Base-by-base conservation (phyloP, 2,113 vertebrate species). In the Hydrolagus affinis region DNA sequence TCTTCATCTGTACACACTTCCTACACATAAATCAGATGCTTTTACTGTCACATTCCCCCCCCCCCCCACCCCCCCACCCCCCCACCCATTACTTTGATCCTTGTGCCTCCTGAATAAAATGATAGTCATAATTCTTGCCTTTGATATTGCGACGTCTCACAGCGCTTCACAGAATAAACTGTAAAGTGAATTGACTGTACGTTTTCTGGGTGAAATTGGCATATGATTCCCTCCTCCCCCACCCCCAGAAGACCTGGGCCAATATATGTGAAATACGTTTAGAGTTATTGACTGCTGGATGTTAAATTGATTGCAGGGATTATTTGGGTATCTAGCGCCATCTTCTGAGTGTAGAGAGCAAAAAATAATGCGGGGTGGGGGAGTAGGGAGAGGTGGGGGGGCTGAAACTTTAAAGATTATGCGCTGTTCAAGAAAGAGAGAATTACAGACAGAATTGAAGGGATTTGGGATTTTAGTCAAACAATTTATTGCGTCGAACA, bases 261-360 rank as follows among this genome's bases (percentile, higher is more conserved):
- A 62, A 25, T 23, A 10, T 3, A 7, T 76, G 19, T 80, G 77
- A 66, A 30, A 64, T 30, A 78, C 44, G 1, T 32, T 30, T 66
- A 14, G 25, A 8, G 25, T 59, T 28, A 19, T 66, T 12, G 75
- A 25, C 1, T 77, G 0, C 21, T 77, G 57, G 0, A 11, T 62
- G 59, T 57, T 30, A 30, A 28, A 30, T 83, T 19, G 15, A 15
- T 30, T 30, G 14, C 77, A 30, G 14, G 23, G 25, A 30, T 68
- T 19, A 83, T 17, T 28, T 32, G 78, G 78, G 78, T 83, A 28
- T 83, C 25, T 83, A 60, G 78, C 78, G 78, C 78, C 78, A 83
- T 62, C 78, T 28, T 83, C 60, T 68, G 78, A 32, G 62, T 28
- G 8, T 4, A 19, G 32, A 28, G 62, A 14, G 14, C 15, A 32